Conservation (phyloP, 2,797 vertebrate genomes). For the Cossypha dichroa region DNA sequence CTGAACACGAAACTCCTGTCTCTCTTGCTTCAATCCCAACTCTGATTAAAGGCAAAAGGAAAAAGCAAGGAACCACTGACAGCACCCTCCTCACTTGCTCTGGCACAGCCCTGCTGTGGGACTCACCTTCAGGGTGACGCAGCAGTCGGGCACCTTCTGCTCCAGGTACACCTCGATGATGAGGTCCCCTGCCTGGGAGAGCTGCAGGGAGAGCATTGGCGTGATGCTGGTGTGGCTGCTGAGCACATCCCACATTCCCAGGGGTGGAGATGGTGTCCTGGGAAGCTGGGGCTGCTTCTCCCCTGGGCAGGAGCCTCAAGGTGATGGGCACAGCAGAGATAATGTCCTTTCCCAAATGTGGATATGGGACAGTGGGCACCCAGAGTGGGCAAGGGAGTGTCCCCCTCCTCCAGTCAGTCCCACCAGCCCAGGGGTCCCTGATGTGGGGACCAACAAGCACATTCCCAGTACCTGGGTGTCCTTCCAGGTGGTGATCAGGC, state of each 20-base stretch:
- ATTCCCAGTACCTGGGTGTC: slow-evolving; percentile 88
- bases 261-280: background rate
- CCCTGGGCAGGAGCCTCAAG: background rate
- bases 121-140: slow-evolving; percentile 91
- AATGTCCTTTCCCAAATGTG: background rate
- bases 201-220: slow-evolving; percentile 68
- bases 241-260: background rate
- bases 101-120: accelerated
- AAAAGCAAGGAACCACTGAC: too few species aligned
- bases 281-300: background rate
- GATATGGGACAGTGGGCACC: background rate
- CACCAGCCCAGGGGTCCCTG: background rate
- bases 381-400: background rate
- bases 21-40: too few species aligned
- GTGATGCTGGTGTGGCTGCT: accelerated
- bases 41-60: too few species aligned
- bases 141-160: slow-evolving; percentile 91
- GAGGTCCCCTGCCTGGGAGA: slow-evolving; percentile 95
- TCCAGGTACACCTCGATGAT: slow-evolving; percentile 97
- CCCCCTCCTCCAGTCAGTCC: background rate
- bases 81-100: background rate
- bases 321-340: background rate
- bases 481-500: slow-evolving; percentile 95
- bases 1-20: too few species aligned
- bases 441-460: accelerated